These are phyloP conservation scores for Barypeithes pellucidus DNA, from an alignment of 2,888 invertebrate genomes.

Conservation along the genomic window DNA sequence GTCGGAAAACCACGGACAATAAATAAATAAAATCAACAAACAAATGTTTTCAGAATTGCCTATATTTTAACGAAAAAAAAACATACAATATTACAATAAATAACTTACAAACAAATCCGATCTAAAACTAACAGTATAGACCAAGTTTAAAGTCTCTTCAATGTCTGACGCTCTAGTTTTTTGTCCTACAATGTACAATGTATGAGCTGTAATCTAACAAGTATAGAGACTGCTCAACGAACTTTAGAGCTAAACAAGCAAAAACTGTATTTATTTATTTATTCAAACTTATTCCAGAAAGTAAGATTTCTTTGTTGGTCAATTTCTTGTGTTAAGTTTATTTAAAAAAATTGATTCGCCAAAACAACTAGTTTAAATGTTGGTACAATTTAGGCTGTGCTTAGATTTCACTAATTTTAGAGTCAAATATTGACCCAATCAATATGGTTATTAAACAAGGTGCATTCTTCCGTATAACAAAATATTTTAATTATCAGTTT, in stretches of 20 bases:
- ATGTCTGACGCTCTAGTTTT: not conserved
- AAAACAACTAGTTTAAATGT: not conserved
- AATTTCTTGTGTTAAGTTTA: not conserved
- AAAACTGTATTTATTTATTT: not conserved
- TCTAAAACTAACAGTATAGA: slow-evolving; percentile 4
- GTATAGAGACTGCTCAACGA: not conserved
- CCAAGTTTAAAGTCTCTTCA: slow-evolving; percentile 1
- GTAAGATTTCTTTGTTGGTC: not conserved
- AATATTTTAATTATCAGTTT: no score
- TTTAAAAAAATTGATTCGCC: not conserved
- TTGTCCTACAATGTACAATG: not conserved
- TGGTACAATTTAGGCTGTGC: no score
- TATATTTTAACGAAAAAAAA: slow-evolving; percentile 22
- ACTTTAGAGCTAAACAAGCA: not conserved
- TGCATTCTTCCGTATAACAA: no score
- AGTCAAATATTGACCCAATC: no score
- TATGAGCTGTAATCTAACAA: no score
- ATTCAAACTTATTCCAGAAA: not conserved
- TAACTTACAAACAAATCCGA: slow-evolving; percentile 19
- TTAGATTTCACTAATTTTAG: no score
- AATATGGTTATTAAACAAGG: no score
- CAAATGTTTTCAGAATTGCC: slow-evolving; percentile 14
- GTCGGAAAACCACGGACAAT: no score
- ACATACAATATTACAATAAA: slow-evolving; percentile 19
- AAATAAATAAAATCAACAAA: no score